Evolutionary conservation across 30 jellyfish, hydroid and myxozoan species (phyloP), one percentile per base, ranked within the genome.

Genomic region (Turritopsis rubra): DNA sequence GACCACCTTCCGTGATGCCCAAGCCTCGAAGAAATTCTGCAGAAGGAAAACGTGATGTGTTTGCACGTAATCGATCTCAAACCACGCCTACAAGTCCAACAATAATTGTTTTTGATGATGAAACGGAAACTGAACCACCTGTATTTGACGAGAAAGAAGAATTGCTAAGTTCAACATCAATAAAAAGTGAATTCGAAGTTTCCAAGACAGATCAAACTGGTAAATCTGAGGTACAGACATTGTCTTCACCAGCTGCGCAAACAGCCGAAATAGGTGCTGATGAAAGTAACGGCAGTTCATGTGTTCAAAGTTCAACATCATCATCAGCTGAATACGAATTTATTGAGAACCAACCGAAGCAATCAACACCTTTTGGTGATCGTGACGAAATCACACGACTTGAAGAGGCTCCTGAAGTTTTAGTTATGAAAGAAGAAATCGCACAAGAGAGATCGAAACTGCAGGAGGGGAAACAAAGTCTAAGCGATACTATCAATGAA

Each of bases 1-100:
- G 31, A 66, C 88, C 88, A 41, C 88, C 88, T 0, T 20, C 18
- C 18, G 83, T 82, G 54, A 29, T 82, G 29, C 88, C 88, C 7
- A 82, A 82, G 41, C 88, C 88, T 0, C 81, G 85, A 16, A 20
- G 82, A 22, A 23, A 65, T 28, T 65, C 86, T 71, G 83, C 75
- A 1, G 88, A 82, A 71, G 70, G 52, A 21, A 82, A 82, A 82
- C 85, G 88, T 25, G 27, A 71, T 24, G 83, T 41, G 4, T 82
- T 82, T 52, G 71, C 84, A 29, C 29, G 81, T 17, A 66, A 66
- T 52, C 88, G 88, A 9, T 25, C 88, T 16, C 66, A 25, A 16
- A 82, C 88, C 28, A 66, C 75, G 52, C 88, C 88, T 19, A 25
- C 88, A 74, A 74, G 18, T 23, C 65, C 82, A 16, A 23, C 52